A percentile compares a stretch with the other conserved stretches of the same genome.
Evolutionary conservation across 2,797 vertebrate species (phyloP).

Genomic region (Falco peregrinus): DNA sequence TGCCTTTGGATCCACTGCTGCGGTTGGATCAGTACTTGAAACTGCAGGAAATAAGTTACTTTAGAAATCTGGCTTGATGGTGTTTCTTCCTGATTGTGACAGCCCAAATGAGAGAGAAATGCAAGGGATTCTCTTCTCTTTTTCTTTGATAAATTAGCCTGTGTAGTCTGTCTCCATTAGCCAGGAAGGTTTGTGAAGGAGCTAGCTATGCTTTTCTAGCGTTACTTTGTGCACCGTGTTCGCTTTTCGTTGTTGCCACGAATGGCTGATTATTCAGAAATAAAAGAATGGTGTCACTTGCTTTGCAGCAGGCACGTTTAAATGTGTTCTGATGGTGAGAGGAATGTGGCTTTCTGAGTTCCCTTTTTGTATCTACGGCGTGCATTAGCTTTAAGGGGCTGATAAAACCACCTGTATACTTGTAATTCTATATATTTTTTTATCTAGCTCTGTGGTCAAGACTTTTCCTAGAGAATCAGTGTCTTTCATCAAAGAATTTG

Average conservation of each 20-base stretch:
- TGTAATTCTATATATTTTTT: neutral
- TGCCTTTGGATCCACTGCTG: conserved; percentile 15
- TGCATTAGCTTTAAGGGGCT: neutral
- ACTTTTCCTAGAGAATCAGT: neutral
- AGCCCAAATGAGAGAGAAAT: neutral
- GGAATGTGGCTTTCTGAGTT: neutral
- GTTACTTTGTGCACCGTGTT: neutral
- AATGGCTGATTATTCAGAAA: neutral
- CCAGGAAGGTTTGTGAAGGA: neutral
- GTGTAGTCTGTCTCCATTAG: neutral
- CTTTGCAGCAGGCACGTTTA: neutral
- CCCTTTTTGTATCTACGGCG: too few relatives aligned
- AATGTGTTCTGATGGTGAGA: neutral
- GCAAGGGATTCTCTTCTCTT: neutral
- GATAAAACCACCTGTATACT: neutral
- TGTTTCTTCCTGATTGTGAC: conserved; percentile 34
- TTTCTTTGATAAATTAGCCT: neutral
- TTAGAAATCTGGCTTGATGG: neutral
- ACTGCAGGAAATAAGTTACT: conserved; percentile 40
- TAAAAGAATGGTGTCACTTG: neutral
- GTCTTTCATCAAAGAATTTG: neutral
- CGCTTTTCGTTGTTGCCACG: accelerated
- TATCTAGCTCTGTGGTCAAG: neutral
- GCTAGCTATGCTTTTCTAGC: neutral
- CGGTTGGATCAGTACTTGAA: conserved; percentile 9